Base-by-base conservation (phyloP, 2,888 invertebrate species). In the Automeris io region DNA sequence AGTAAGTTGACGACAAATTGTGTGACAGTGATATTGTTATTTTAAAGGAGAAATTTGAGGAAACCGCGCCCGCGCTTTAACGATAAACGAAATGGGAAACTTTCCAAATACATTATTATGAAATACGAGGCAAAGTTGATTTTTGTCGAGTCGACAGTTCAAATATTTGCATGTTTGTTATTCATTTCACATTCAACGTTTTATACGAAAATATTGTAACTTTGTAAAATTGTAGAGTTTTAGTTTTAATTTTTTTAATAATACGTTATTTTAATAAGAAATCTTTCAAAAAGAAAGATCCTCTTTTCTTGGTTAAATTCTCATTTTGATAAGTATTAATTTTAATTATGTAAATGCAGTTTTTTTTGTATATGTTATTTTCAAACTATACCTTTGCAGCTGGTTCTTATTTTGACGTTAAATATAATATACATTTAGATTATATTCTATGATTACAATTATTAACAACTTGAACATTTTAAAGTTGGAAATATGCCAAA, bases 51-150 rank as follows among this genome's bases (percentile, higher is more conserved):
- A 45, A 59, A 48, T 47, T 51, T 54, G 18, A 41, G 43, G 45
- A 45, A 43, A 41, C 47, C 49, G 46, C 50, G 42, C 45, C 38
- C 35, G 37, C 50, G 47, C 40, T 47, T 52, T 57, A 57, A 63
- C 58, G 57, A 48, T 58, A 55, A 64, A 59, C 54, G 57, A 60
- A 61, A 56, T 49, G 48, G 51, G 49, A 56, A 70, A 69, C 62
- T 69, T 67, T 62, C 49, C 57, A 63, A 63, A 68, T 62, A 68
- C 57, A 65, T 68, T 69, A 66, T 60, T 61, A 50, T 68, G 61
- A 68, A 68, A 61, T 63, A 65, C 51, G 54, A 49, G 39, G 35
- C 45, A 51, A 65, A 66, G 57, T 69, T 64, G 57, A 63, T 63
- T 54, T 49, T 47, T 43, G 40, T 45, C 37, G 49, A 51, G 55